Evolutionary conservation across 2,113 vertebrate genomes (phyloP).

Genomic region (Orcinus orca): DNA sequence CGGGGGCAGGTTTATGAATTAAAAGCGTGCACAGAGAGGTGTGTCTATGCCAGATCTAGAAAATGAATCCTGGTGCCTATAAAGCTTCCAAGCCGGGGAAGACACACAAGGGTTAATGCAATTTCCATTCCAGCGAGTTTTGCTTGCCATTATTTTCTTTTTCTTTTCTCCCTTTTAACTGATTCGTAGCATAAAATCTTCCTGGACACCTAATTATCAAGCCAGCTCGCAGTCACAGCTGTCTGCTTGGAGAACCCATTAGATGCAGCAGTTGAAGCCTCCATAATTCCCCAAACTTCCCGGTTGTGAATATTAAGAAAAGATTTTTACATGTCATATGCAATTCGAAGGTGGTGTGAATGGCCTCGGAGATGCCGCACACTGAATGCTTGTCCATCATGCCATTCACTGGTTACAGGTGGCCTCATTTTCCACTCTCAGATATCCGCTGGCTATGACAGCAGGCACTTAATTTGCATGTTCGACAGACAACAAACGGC

Average conservation of each 20-base stretch:
- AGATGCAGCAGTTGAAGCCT: constrained; percentile 94
- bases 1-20: constrained; percentile 44
- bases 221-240: constrained; percentile 97
- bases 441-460: constrained; percentile 98
- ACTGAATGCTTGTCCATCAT: constrained; percentile 99
- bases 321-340: constrained; percentile 98
- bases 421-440: constrained; percentile 98
- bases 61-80: constrained; percentile 59
- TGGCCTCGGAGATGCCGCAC: constrained; percentile 94
- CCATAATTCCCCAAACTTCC: constrained; percentile 95
- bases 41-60: constrained; percentile 24
- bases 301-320: constrained; percentile 99
- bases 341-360: constrained; percentile 93
- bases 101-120: constrained; percentile 84
- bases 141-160: constrained; percentile 87
- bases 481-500: constrained; percentile 99
- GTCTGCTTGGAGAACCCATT: constrained; percentile 96
- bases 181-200: constrained; percentile 93
- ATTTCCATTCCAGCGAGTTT: constrained; percentile 85
- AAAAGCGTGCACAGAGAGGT: constrained; percentile 48
- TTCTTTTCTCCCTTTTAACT: constrained; percentile 88
- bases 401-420: constrained; percentile 99
- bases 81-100: constrained; percentile 22
- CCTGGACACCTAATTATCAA: constrained; percentile 98
- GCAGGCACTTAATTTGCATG: constrained; percentile 99